Percentiles rank a stretch among this genome's conserved stretches.
Evolutionary conservation across 2,113 vertebrate species (phyloP).

Genomic region (Apaloderma vittatum): DNA sequence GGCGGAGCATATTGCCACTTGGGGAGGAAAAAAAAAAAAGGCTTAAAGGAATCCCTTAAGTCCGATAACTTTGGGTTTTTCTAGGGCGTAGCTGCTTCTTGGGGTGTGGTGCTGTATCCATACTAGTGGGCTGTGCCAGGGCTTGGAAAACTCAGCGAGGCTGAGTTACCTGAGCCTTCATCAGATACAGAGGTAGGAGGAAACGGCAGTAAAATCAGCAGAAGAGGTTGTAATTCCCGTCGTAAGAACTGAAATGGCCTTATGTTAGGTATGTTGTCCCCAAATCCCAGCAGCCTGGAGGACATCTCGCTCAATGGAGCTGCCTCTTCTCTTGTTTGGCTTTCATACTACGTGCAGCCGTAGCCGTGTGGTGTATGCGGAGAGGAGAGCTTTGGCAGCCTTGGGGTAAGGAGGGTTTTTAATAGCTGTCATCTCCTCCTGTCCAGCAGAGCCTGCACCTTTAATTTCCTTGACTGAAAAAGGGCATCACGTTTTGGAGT

Average conservation of each 20-base stretch:
- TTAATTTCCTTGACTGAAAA: background rate
- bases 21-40: background rate
- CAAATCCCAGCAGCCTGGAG: background rate
- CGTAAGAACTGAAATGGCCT: background rate
- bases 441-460: background rate
- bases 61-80: background rate
- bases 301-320: background rate
- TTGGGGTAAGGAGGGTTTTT: background rate
- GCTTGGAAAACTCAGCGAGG: background rate
- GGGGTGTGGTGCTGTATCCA: background rate
- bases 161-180: background rate
- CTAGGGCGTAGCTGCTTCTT: background rate
- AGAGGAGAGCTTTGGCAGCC: background rate
- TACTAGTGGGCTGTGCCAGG: background rate
- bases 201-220: background rate
- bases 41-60: background rate
- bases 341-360: rapidly evolving
- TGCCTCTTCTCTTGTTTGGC: background rate
- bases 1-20: background rate
- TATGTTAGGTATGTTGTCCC: background rate
- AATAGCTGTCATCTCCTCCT: background rate
- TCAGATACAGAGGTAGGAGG: background rate
- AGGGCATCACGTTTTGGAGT: background rate
- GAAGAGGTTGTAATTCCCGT: background rate
- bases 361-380: background rate